phyloP scores from a whole-genome alignment of 2,888 invertebrate species.

The Lottia gigantea region DNA sequence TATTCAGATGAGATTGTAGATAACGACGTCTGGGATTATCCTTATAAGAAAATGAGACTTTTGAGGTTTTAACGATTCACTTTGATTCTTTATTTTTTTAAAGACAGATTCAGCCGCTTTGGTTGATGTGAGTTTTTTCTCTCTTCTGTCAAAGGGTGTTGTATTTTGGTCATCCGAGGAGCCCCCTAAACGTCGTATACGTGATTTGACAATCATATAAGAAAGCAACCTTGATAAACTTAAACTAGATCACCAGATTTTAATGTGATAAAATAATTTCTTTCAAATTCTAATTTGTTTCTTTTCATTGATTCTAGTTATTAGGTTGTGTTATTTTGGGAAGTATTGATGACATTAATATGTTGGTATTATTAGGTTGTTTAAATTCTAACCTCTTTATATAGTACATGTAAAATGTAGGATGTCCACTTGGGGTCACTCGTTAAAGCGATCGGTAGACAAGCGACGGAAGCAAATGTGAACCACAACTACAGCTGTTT shows the following conservation, averaged over 20 bases:
- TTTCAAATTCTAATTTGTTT: background rate
- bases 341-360: too few species aligned
- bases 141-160: background rate
- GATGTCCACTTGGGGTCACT: too few species aligned
- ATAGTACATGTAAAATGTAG: too few species aligned
- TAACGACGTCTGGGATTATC: background rate
- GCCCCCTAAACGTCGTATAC: background rate
- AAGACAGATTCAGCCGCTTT: background rate
- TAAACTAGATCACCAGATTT: background rate
- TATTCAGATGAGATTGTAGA: background rate
- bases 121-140: background rate
- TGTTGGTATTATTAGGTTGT: too few species aligned
- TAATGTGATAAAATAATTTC: background rate
- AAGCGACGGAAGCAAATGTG: too few species aligned
- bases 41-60: slow-evolving; percentile 1
- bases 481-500: too few species aligned
- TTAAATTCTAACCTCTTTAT: too few species aligned
- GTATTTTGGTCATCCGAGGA: background rate
- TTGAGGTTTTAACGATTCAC: background rate
- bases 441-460: too few species aligned
- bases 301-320: too few species aligned
- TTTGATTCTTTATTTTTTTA: background rate
- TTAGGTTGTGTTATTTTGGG: too few species aligned
- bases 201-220: background rate
- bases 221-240: background rate